Base-by-base conservation (phyloP, 2,113 vertebrate species). In the Heliornis fulica region DNA sequence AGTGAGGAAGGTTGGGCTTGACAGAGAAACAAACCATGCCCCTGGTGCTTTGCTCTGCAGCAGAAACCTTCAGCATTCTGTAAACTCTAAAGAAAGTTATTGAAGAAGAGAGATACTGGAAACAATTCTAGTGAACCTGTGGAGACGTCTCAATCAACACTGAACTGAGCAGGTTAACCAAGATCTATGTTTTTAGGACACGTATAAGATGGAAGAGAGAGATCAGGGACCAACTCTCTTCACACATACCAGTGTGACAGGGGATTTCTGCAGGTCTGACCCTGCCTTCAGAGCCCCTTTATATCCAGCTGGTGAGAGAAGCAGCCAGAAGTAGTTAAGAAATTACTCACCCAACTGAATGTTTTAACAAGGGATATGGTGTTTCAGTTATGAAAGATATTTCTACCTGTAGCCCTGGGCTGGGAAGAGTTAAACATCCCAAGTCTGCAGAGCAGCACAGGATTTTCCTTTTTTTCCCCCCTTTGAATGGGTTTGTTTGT, bases 401-500 rank as follows among this genome's bases (percentile, higher is more conserved):
- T 85, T 77, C 40, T 69, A 48, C 7, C 3, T 5, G 0, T 11
- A 51, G 26, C 23, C 11, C 25, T 2, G 5, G 75, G 36, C 19
- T 83, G 31, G 28, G 32, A 97, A 94, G 87, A 96, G 93, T 96
- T 94, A 93, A 96, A 34, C 20, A 38, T 3, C 15, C 18, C 56
- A 66, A 31, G 54, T 26, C 28, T 68, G 15, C 20, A 50, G 21
- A 74, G 56, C 41, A 92, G 60, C 69, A 51, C 29, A 79, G 77
- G 75, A 60, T 90, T 92, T 93, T 88, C 59, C 60, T 85, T 85
- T 25, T 28, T 4, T 56, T 1, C 7, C 2, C 38, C 51, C 71
- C 74, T 89, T 90, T 86, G 53, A 96, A 70, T 95, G 54, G 53
- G 72, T 70, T 90, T 40, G 87, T 95, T 95, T 94, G 88, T 92